These are phyloP conservation scores for Crocodylus rhombifer DNA, from an alignment of 2,797 vertebrate genomes.

Conservation along the genomic window DNA sequence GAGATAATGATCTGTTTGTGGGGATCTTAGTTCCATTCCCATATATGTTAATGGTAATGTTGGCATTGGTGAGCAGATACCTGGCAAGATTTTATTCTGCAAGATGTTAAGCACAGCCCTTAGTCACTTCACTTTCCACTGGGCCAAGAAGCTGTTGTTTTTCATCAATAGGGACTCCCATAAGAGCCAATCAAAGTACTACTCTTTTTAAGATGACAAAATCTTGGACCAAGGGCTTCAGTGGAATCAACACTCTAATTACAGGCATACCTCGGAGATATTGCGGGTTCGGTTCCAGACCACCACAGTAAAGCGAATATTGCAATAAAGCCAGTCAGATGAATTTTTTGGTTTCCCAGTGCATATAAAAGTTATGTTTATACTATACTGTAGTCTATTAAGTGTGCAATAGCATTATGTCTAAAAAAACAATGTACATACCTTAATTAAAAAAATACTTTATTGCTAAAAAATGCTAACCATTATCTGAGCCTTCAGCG, in stretches of 20 bases:
- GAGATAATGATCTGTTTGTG: background rate
- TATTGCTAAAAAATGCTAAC: too few species aligned
- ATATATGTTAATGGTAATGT: background rate
- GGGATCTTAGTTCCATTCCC: background rate
- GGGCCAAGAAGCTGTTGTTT: background rate
- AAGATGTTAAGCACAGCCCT: background rate
- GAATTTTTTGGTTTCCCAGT: too few species aligned
- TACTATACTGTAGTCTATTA: too few species aligned
- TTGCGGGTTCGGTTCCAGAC: too few species aligned
- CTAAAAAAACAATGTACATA: too few species aligned
- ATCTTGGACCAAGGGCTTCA: background rate
- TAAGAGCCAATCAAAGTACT: background rate
- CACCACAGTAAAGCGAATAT: too few species aligned
- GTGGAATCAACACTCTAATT: background rate
- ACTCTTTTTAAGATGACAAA: background rate
- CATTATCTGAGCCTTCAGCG: too few species aligned
- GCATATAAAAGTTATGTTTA: too few species aligned
- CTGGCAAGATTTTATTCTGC: background rate
- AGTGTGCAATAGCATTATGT: too few species aligned
- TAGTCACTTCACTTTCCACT: background rate
- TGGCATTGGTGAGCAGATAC: background rate
- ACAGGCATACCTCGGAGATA: too few species aligned
- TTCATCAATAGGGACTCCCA: background rate
- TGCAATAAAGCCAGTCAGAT: too few species aligned
- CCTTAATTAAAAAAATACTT: too few species aligned